phyloP scores from a whole-genome alignment of 2,113 vertebrate species.

The Gallinago undulata region DNA sequence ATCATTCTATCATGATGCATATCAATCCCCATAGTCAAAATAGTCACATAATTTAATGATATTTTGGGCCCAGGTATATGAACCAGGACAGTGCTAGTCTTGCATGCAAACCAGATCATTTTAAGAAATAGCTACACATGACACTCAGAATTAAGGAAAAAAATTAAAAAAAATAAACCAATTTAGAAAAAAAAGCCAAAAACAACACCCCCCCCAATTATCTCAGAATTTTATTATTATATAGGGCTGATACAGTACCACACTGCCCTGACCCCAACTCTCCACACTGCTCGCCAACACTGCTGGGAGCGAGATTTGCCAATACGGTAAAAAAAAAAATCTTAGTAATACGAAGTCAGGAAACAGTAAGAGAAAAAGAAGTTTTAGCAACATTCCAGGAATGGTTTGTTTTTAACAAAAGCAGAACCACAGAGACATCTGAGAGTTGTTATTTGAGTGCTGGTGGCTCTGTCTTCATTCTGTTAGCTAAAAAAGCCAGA shows the following conservation, averaged over 20 bases:
- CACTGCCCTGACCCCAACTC: neutral
- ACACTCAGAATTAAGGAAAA: neutral
- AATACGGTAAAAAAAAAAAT: neutral
- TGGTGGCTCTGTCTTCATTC: neutral
- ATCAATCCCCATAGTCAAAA: neutral
- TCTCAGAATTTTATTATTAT: neutral
- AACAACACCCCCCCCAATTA: rapidly evolving
- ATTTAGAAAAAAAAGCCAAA: too few species aligned
- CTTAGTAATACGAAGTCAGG: neutral
- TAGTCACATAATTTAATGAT: rapidly evolving
- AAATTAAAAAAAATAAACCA: neutral
- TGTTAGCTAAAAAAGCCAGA: neutral
- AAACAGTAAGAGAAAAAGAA: neutral
- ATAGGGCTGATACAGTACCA: neutral
- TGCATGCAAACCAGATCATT: neutral
- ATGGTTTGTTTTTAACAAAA: neutral
- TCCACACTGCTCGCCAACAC: neutral
- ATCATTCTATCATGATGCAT: neutral
- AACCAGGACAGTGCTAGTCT: neutral
- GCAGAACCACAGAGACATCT: neutral
- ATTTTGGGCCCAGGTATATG: neutral
- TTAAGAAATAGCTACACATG: neutral
- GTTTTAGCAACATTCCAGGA: neutral
- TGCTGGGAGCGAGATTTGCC: neutral
- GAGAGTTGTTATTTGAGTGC: neutral